These are phyloP conservation scores for Bubalus kerabau DNA, from an alignment of 2,113 vertebrate species.

Conservation along the genomic window DNA sequence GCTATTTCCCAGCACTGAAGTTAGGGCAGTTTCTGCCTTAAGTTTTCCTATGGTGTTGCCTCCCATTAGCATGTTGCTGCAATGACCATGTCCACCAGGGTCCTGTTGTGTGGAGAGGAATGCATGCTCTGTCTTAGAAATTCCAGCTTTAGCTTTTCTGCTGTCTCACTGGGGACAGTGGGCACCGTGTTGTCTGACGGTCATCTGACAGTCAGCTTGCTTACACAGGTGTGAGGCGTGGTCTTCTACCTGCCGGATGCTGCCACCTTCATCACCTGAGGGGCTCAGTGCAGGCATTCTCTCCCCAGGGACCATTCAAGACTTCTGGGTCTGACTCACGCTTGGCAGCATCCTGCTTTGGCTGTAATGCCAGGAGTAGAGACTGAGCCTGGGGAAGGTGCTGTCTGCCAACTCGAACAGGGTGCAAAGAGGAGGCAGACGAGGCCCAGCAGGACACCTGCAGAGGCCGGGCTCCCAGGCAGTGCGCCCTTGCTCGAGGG, in stretches of 20 bases:
- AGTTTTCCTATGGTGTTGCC: neutral
- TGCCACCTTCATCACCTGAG: neutral
- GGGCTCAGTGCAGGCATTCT: neutral
- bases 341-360: neutral
- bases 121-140: neutral
- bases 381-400: neutral
- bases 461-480: neutral
- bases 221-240: neutral
- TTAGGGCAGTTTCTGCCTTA: neutral
- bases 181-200: neutral
- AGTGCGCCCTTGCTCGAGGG: neutral
- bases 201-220: neutral
- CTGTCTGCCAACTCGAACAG: neutral
- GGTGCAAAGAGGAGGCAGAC: slow-evolving; percentile 28
- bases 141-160: neutral
- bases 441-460: slow-evolving; percentile 35
- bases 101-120: neutral
- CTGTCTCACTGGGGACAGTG: neutral
- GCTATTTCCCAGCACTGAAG: neutral
- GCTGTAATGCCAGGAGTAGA: neutral
- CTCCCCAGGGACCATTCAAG: neutral
- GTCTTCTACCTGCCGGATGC: neutral
- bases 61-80: neutral
- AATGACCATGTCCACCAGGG: neutral
- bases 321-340: neutral